Evolutionary conservation across 2,888 invertebrate genomes (phyloP).

Genomic region (Aphidius colemani): DNA sequence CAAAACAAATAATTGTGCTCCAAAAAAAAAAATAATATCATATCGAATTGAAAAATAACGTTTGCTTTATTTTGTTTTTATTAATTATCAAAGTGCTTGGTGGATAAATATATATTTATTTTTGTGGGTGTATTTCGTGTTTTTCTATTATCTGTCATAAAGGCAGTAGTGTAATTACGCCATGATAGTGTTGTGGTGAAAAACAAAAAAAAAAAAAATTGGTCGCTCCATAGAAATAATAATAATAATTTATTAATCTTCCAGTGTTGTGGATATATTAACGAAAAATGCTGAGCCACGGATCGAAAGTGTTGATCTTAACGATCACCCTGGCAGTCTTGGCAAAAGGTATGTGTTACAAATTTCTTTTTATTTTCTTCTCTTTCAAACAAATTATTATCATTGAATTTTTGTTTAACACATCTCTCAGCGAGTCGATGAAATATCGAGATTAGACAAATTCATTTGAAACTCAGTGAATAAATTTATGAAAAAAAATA

Average conservation of each 20-base stretch:
- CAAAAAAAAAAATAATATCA: no score
- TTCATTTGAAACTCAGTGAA: no score
- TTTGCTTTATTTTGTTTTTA: background rate
- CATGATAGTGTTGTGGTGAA: constrained; percentile 40
- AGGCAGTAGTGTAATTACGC: constrained; percentile 29
- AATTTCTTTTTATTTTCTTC: background rate
- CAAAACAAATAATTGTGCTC: no score
- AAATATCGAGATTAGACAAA: no score
- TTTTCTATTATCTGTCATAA: constrained; percentile 10
- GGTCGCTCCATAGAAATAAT: constrained; percentile 16
- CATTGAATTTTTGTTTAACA: no score
- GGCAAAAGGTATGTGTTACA: constrained; percentile 37
- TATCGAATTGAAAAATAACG: background rate
- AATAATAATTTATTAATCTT: constrained; percentile 8
- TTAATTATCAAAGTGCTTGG: background rate
- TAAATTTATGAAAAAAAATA: no score
- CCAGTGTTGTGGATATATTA: constrained; percentile 38
- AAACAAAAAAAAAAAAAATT: constrained; percentile 26
- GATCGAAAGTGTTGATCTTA: constrained; percentile 34
- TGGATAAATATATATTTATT: background rate
- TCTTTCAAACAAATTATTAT: no score
- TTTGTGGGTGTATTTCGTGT: constrained; percentile 14
- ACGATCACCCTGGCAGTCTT: constrained; percentile 31
- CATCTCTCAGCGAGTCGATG: no score
- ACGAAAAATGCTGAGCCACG: constrained; percentile 39